Conservation (phyloP, 2,797 vertebrate species). For the Steatocranus sp. region DNA sequence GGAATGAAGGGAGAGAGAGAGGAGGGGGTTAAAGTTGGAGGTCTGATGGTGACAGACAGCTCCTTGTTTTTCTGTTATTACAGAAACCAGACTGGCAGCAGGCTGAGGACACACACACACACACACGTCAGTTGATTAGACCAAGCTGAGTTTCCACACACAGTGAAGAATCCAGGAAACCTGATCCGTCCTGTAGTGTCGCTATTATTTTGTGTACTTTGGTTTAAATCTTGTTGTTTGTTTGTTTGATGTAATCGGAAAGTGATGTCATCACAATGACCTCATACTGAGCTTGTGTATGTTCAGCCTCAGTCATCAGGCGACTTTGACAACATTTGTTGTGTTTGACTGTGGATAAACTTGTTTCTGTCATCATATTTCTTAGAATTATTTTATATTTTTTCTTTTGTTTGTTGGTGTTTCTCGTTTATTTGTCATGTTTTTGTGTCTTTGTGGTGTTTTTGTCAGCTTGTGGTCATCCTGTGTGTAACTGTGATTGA, state of each 20-base stretch:
- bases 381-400: fast-evolving
- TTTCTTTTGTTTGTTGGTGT: background rate
- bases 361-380: background rate
- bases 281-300: background rate
- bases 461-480: background rate
- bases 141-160: background rate
- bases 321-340: background rate
- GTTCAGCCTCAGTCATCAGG: background rate
- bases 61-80: background rate
- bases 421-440: background rate
- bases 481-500: background rate
- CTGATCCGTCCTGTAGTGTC: background rate
- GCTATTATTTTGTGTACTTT: background rate
- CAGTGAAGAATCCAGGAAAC: background rate
- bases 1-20: background rate
- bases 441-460: background rate
- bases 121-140: background rate
- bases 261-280: background rate
- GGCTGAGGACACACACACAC: background rate
- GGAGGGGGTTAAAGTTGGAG: background rate
- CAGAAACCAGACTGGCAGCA: background rate
- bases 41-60: background rate
- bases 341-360: background rate
- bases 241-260: background rate
- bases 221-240: fast-evolving